These are phyloP conservation scores for Oreonectes daqikongensis DNA, from an alignment of 2,797 vertebrate species.

Conservation along the genomic window DNA sequence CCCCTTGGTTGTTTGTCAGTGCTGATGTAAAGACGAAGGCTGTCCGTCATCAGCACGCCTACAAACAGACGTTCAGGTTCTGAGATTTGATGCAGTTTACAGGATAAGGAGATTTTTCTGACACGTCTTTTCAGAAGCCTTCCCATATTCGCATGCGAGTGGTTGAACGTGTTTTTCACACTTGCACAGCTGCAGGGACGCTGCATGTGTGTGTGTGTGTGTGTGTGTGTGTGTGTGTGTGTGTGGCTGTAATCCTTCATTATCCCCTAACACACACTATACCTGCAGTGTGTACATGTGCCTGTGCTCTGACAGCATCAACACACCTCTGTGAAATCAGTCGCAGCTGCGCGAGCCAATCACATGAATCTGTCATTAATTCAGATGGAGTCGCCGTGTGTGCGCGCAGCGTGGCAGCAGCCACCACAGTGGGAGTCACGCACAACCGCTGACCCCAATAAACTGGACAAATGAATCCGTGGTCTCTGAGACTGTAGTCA, in stretches of 20 bases:
- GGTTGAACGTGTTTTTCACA: constrained; percentile 44
- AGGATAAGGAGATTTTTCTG: constrained; percentile 46
- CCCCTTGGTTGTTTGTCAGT: not conserved
- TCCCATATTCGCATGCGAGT: constrained; percentile 9
- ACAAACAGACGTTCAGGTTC: constrained; percentile 6
- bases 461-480: constrained; percentile 43
- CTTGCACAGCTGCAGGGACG: constrained; percentile 51
- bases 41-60: not conserved
- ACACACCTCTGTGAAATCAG: constrained; percentile 40
- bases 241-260: constrained; percentile 55
- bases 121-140: constrained; percentile 38
- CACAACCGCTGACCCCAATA: constrained; percentile 39
- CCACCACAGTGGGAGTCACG: constrained; percentile 13
- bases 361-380: constrained; percentile 33
- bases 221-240: constrained; percentile 22
- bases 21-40: constrained; percentile 9
- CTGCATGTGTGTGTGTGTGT: constrained; percentile 2
- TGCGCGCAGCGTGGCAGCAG: not conserved
- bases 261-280: constrained; percentile 48
- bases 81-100: constrained; percentile 43
- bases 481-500: not conserved
- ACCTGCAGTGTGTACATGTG: constrained; percentile 41
- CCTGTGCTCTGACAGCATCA: constrained; percentile 21
- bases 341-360: constrained; percentile 33
- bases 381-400: constrained; percentile 38